These are phyloP conservation scores for Hormaphis cornu DNA, from an alignment of 1,140 invertebrate species.

Conservation along the genomic window DNA sequence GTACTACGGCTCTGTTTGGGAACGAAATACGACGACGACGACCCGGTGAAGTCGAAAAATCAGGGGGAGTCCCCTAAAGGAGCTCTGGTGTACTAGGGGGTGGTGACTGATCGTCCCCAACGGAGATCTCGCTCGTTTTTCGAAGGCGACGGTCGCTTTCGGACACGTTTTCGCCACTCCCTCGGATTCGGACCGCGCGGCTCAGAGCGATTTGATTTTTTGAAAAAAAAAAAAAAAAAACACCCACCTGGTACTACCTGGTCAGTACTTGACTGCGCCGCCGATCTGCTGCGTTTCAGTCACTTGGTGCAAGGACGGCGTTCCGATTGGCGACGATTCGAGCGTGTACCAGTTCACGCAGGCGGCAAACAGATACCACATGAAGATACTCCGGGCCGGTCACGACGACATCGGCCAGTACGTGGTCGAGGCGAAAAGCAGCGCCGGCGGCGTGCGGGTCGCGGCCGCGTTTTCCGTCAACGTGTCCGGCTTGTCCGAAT, in stretches of 20 bases:
- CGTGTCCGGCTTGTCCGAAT: background rate
- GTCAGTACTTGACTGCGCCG: no score
- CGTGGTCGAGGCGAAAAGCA: conserved; percentile 71
- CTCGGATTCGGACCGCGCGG: no score
- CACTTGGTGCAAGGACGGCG: conserved; percentile 84
- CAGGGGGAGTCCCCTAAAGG: no score
- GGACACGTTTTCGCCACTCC: no score
- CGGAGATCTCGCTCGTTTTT: no score
- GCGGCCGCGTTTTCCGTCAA: conserved; percentile 46
- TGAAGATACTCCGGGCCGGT: conserved; percentile 61
- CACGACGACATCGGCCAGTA: conserved; percentile 83
- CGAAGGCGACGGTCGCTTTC: no score
- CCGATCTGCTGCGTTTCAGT: conserved; percentile 41
- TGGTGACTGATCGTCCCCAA: no score
- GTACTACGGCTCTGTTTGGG: no score
- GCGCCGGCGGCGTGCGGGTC: conserved; percentile 69
- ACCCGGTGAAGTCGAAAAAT: no score
- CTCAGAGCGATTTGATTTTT: no score
- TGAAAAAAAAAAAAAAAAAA: background rate
- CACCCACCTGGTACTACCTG: background rate
- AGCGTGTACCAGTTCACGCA: conserved; percentile 71
- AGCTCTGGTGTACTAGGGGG: no score
- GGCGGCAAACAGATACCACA: conserved; percentile 65
- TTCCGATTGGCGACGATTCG: conserved; percentile 64
- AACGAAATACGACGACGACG: no score